These are phyloP conservation scores for Aspidapion aeneum DNA, from an alignment of 2,888 invertebrate species.

Conservation along the genomic window DNA sequence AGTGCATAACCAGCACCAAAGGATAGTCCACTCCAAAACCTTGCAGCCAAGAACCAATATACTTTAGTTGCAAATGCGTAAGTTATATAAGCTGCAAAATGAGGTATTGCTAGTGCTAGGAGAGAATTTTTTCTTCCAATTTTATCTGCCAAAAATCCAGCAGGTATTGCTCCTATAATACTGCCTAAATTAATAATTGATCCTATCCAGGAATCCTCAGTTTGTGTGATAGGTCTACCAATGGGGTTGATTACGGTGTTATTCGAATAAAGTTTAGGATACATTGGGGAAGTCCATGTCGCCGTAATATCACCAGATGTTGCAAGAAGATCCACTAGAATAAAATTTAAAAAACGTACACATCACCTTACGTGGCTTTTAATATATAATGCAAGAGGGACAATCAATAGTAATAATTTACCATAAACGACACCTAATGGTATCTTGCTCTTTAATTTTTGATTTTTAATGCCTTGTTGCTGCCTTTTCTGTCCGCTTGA, in stretches of 20 bases:
- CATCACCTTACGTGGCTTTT: too few relatives aligned
- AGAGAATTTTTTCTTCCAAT: slow-evolving; percentile 66
- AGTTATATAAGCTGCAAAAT: slow-evolving; percentile 29
- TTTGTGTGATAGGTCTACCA: slow-evolving; percentile 34
- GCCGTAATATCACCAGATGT: slow-evolving; percentile 35
- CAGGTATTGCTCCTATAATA: slow-evolving; percentile 62
- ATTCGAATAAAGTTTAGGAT: slow-evolving; percentile 35
- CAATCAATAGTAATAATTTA: too few relatives aligned
- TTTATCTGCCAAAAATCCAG: slow-evolving; percentile 61
- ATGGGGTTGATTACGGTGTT: slow-evolving; percentile 41
- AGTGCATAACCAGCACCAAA: slow-evolving; percentile 68
- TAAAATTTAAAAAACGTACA: slow-evolving; percentile 7
- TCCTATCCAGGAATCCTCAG: slow-evolving; percentile 52
- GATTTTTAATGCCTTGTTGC: too few relatives aligned
- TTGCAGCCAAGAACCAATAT: slow-evolving; percentile 41
- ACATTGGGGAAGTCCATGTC: slow-evolving; percentile 38
- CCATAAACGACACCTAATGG: too few relatives aligned
- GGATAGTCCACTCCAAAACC: slow-evolving; percentile 57
- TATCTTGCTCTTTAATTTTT: too few relatives aligned
- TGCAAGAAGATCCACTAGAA: slow-evolving; percentile 36
- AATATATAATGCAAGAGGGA: too few relatives aligned
- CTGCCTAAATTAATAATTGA: slow-evolving; percentile 51
- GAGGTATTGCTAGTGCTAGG: slow-evolving; percentile 47
- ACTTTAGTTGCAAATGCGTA: slow-evolving; percentile 31
- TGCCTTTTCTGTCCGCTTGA: too few relatives aligned